These are phyloP conservation scores for Acanthiza pusilla DNA, from an alignment of 2,797 vertebrate species.

Conservation along the genomic window DNA sequence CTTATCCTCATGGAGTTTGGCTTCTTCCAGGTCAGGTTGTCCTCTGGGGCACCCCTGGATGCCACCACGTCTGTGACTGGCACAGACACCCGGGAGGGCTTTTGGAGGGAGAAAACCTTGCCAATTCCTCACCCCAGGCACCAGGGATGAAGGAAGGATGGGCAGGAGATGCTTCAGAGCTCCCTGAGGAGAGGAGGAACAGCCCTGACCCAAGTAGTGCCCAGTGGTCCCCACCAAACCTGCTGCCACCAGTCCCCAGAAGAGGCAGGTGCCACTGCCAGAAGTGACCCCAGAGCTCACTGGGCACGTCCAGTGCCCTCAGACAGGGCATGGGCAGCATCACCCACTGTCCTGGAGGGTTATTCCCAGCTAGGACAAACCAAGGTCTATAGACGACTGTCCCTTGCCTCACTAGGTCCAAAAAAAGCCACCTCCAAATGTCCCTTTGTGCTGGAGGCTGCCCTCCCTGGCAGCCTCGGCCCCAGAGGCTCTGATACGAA, in stretches of 20 bases:
- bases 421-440: not conserved
- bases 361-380: not conserved
- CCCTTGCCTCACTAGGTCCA: not conserved
- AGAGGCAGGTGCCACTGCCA: not conserved
- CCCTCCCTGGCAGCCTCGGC: not conserved
- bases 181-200: not conserved
- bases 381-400: not conserved
- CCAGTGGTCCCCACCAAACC: not conserved
- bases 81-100: fast-evolving
- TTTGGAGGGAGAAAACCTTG: not conserved
- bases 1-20: not conserved
- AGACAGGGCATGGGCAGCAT: not conserved
- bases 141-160: not conserved
- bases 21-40: not conserved
- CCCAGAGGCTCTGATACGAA: not conserved
- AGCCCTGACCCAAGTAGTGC: not conserved
- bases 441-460: not conserved
- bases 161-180: not conserved
- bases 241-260: not conserved
- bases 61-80: fast-evolving
- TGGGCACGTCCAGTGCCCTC: not conserved
- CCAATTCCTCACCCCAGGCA: not conserved
- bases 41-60: not conserved
- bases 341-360: not conserved
- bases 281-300: not conserved